phyloP scores from a whole-genome alignment of 2,113 vertebrate genomes.

The Pholis gunnellus region DNA sequence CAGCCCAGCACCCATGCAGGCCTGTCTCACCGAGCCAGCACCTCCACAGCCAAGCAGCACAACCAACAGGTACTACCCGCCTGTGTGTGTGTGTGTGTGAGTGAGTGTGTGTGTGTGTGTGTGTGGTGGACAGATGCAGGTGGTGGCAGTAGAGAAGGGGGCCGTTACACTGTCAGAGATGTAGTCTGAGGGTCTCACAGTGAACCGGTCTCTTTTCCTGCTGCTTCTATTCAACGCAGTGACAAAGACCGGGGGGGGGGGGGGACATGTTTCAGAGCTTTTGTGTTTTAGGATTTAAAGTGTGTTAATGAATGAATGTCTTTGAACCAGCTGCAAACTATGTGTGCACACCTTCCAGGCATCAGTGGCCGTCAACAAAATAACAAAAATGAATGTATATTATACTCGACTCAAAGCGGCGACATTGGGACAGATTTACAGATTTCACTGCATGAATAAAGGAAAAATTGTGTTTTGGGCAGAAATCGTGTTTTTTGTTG shows the following conservation, averaged over 20 bases:
- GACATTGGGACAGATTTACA: neutral
- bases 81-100: constrained; percentile 11
- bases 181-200: constrained; percentile 98
- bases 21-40: constrained; percentile 88
- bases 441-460: constrained; percentile 6
- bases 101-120: constrained; percentile 23
- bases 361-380: neutral
- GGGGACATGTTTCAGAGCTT: neutral
- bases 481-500: neutral
- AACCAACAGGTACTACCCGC: constrained; percentile 86
- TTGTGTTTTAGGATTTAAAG: neutral
- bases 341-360: neutral
- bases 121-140: constrained; percentile 2
- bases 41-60: constrained; percentile 74
- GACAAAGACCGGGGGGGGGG: neutral
- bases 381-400: neutral
- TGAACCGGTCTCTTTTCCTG: constrained; percentile 99
- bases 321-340: neutral
- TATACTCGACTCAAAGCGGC: neutral
- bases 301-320: neutral
- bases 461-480: too few species aligned
- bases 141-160: constrained; percentile 89
- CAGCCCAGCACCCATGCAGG: constrained; percentile 90
- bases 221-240: constrained; percentile 79
- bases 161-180: constrained; percentile 99